Conservation (phyloP, 2,888 invertebrate genomes). For the Sturmia bella region DNA sequence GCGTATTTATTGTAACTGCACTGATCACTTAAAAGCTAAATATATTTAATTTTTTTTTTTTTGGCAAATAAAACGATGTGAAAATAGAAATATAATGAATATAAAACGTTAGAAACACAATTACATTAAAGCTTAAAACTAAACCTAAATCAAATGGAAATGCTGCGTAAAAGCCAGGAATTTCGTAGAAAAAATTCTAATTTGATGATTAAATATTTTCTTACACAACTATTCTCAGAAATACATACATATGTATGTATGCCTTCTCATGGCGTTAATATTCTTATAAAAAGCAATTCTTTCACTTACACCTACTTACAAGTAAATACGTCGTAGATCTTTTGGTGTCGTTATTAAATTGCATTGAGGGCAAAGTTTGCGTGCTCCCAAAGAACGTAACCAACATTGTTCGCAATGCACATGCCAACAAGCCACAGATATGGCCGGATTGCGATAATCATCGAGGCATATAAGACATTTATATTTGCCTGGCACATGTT, state of each 20-base stretch:
- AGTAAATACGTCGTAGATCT: slow-evolving; percentile 93
- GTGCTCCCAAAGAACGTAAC: slow-evolving; percentile 88
- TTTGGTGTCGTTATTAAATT: slow-evolving; percentile 95
- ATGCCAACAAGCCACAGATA: slow-evolving; percentile 98
- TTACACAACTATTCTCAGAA: slow-evolving; percentile 1
- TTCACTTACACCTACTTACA: slow-evolving; percentile 82
- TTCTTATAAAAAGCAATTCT: too few relatives aligned
- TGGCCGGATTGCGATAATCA: slow-evolving; percentile 91
- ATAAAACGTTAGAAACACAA: slow-evolving; percentile 2
- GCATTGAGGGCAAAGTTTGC: slow-evolving; percentile 96
- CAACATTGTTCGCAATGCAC: slow-evolving; percentile 95
- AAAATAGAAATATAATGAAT: slow-evolving; percentile 8
- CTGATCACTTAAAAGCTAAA: slow-evolving; percentile 66
- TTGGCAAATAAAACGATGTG: slow-evolving; percentile 48
- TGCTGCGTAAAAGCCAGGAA: slow-evolving; percentile 9
- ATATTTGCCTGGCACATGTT: slow-evolving; percentile 84
- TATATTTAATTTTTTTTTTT: slow-evolving; percentile 31
- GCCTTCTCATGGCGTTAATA: too few relatives aligned
- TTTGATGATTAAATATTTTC: neutral
- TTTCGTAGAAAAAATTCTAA: neutral
- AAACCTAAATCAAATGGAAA: slow-evolving; percentile 53
- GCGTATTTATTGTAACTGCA: slow-evolving; percentile 70
- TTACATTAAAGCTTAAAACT: slow-evolving; percentile 7
- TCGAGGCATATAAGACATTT: slow-evolving; percentile 96
- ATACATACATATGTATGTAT: too few relatives aligned